Conservation (phyloP, 2,113 vertebrate species). For the Pristiophorus japonicus region DNA sequence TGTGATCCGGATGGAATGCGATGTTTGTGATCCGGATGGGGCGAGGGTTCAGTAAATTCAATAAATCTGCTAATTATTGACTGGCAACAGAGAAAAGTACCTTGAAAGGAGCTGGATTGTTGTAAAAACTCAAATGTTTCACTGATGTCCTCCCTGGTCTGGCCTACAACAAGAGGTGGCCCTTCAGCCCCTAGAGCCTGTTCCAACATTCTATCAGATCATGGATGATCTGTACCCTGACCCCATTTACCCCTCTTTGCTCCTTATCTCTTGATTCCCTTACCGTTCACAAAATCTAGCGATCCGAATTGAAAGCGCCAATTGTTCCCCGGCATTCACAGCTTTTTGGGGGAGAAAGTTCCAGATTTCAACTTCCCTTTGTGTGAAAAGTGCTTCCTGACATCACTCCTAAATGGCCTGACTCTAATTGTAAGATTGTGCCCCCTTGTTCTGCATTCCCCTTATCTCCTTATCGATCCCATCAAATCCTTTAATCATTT, state of each 20-base stretch:
- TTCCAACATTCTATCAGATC: neutral
- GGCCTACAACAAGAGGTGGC: neutral
- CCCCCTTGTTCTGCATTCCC: neutral
- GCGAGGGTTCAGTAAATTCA: neutral
- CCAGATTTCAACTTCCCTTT: neutral
- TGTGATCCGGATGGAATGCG: neutral
- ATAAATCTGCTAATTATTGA: neutral
- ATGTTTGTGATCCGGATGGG: neutral
- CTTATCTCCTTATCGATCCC: neutral
- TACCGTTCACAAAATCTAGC: too few species aligned
- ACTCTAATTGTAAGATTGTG: neutral
- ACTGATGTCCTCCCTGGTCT: neutral
- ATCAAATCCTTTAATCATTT: neutral
- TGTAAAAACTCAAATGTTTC: neutral
- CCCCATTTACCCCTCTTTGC: neutral
- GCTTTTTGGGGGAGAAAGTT: neutral
- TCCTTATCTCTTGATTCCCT: neutral
- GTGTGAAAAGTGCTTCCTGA: neutral
- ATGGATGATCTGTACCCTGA: neutral
- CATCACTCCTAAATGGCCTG: neutral
- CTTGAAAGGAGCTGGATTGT: neutral
- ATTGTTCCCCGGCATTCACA: neutral
- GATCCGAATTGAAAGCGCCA: neutral
- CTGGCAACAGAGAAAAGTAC: neutral
- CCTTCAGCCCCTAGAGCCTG: neutral